These are phyloP conservation scores for Protobothrops flavoviridis DNA, from an alignment of 2,113 vertebrate species.

Conservation along the genomic window DNA sequence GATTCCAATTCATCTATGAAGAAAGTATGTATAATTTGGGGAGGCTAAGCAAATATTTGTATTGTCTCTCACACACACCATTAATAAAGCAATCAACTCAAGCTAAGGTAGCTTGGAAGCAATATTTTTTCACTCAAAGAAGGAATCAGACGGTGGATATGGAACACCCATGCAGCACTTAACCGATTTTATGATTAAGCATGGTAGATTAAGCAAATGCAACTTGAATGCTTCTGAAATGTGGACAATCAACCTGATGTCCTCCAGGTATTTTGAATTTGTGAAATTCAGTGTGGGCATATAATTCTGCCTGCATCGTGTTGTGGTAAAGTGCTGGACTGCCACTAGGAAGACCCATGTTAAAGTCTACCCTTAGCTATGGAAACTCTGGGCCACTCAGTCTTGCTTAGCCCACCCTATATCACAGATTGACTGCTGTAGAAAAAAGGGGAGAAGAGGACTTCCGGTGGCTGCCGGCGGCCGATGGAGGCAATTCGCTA, in stretches of 20 bases:
- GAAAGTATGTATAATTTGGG: neutral
- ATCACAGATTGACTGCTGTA: neutral
- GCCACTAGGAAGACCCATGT: neutral
- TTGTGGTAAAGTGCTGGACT: neutral
- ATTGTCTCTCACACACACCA: neutral
- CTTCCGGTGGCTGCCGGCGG: no score
- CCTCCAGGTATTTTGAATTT: neutral
- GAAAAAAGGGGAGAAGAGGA: neutral
- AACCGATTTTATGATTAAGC: neutral
- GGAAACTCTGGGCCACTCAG: neutral
- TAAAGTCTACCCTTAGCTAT: neutral
- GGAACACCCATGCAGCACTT: neutral
- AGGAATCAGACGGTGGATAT: neutral
- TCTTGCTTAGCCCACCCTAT: neutral
- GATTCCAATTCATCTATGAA: neutral
- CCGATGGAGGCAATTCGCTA: no score
- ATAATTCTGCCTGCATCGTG: neutral
- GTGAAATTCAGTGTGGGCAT: neutral
- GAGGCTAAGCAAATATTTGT: neutral
- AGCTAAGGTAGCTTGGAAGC: neutral
- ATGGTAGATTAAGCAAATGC: neutral
- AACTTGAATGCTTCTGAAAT: neutral
- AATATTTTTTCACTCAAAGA: neutral
- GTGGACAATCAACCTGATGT: neutral
- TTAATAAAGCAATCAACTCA: neutral